Percentiles rank a stretch among this genome's conserved stretches.
phyloP scores from a whole-genome alignment of 35 echinoderm and acorn worm genomes.

The Strongylocentrotus purpuratus region DNA sequence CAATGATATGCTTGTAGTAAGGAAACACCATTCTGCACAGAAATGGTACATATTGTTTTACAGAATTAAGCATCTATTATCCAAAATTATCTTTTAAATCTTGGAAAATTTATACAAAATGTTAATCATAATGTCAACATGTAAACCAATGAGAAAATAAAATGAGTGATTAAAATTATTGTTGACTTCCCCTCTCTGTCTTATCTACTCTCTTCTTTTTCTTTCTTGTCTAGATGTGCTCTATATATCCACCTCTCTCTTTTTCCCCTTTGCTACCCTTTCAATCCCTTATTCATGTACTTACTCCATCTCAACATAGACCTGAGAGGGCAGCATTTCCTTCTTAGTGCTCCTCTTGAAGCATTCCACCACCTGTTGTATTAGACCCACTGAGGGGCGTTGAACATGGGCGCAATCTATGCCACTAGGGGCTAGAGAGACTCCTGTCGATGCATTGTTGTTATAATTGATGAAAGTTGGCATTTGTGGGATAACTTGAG shows the following conservation, averaged over 20 bases:
- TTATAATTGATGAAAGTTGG: slow-evolving; percentile 31
- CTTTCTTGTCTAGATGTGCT: too few relatives aligned
- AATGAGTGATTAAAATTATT: too few relatives aligned
- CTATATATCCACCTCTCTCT: too few relatives aligned
- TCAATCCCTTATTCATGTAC: neutral
- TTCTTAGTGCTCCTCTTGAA: slow-evolving; percentile 62
- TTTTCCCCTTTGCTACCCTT: neutral
- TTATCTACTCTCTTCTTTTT: too few relatives aligned
- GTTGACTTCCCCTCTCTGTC: too few relatives aligned
- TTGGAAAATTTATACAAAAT: too few relatives aligned
- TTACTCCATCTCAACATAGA: slow-evolving; percentile 84
- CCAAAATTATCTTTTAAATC: too few relatives aligned
- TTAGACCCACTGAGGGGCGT: slow-evolving; percentile 54
- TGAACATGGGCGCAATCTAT: neutral
- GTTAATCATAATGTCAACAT: neutral
- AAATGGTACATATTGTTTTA: too few relatives aligned
- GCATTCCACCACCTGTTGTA: slow-evolving; percentile 75
- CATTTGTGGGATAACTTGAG: slow-evolving; percentile 23
- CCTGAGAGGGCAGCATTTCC: slow-evolving; percentile 84
- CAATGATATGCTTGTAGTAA: slow-evolving; percentile 71
- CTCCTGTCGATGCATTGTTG: neutral
- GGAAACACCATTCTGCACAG: slow-evolving; percentile 67
- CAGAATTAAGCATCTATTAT: too few relatives aligned
- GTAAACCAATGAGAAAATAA: neutral
- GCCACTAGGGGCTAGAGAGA: neutral